Evolutionary conservation across 1,140 invertebrate species (phyloP).

Genomic region (Danaus melanippus): DNA sequence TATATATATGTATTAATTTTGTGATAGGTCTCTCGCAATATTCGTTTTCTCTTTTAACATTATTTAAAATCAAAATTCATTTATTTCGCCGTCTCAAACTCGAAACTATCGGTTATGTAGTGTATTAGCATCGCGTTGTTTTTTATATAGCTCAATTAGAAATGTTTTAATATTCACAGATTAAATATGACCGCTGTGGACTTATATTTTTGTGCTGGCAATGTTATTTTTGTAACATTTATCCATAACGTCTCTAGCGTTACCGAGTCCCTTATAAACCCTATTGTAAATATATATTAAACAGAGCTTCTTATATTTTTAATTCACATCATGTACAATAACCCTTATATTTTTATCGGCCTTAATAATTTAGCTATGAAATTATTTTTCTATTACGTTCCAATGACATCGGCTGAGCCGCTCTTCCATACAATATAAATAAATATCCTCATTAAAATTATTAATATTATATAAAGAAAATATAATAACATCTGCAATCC

Average conservation of each 20-base stretch:
- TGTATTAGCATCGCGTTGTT: too few relatives aligned
- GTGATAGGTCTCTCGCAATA: constrained; percentile 62
- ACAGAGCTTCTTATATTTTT: constrained; percentile 40
- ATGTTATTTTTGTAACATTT: not conserved
- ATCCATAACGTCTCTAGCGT: constrained; percentile 31
- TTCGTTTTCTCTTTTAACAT: constrained; percentile 25
- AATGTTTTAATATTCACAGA: too few relatives aligned
- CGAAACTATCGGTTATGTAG: too few relatives aligned
- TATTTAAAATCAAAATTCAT: constrained; percentile 9
- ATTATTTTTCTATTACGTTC: constrained; percentile 7
- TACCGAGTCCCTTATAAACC: constrained; percentile 31
- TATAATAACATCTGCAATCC: constrained; percentile 10
- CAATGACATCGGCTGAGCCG: constrained; percentile 2
- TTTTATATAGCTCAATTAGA: too few relatives aligned
- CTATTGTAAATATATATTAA: constrained; percentile 55
- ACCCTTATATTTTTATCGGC: constrained; percentile 33
- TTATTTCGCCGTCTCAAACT: not conserved
- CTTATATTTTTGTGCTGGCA: constrained; percentile 22
- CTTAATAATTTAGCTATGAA: constrained; percentile 17
- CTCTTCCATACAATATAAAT: too few relatives aligned
- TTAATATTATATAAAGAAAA: too few relatives aligned
- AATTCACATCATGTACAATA: constrained; percentile 27
- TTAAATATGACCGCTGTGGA: not conserved
- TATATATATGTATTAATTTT: constrained; percentile 30
- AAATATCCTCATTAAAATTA: too few relatives aligned